These are phyloP conservation scores for Eulemur macaco DNA, from an alignment of 2,113 vertebrate species.

Conservation along the genomic window DNA sequence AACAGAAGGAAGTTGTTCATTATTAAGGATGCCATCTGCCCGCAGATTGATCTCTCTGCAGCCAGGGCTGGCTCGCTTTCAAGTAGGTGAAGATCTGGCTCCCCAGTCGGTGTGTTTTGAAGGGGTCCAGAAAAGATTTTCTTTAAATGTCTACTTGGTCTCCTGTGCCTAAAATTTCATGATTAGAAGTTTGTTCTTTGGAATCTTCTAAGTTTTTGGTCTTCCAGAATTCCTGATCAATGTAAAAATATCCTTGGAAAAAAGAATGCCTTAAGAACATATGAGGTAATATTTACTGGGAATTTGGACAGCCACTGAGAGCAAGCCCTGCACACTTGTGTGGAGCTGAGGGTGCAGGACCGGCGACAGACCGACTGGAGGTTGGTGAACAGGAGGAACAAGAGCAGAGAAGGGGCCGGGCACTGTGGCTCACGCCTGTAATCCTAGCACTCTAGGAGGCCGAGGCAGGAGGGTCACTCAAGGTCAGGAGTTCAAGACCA, in stretches of 20 bases:
- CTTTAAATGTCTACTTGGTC: neutral
- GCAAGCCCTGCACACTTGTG: neutral
- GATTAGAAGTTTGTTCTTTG: slow-evolving; percentile 2
- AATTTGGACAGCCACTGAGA: neutral
- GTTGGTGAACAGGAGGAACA: neutral
- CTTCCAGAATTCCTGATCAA: neutral
- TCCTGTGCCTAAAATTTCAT: neutral
- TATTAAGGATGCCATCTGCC: slow-evolving; percentile 62
- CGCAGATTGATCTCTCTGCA: neutral
- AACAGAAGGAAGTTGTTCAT: slow-evolving; percentile 64
- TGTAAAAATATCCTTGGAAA: neutral
- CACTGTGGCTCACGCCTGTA: too few species aligned
- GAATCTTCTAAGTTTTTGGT: neutral
- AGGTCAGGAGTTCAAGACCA: too few species aligned
- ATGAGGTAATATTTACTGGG: neutral
- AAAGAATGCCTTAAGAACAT: neutral
- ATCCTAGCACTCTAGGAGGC: too few species aligned
- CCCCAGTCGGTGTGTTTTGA: neutral
- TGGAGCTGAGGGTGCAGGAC: neutral
- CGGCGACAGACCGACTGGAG: neutral
- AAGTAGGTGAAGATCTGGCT: neutral
- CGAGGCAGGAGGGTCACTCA: too few species aligned
- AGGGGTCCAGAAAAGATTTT: neutral
- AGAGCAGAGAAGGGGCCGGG: neutral
- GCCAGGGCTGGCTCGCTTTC: slow-evolving; percentile 16